Evolutionary conservation across 2,888 invertebrate genomes (phyloP).

Genomic region (Hirtodrosophila duncani): DNA sequence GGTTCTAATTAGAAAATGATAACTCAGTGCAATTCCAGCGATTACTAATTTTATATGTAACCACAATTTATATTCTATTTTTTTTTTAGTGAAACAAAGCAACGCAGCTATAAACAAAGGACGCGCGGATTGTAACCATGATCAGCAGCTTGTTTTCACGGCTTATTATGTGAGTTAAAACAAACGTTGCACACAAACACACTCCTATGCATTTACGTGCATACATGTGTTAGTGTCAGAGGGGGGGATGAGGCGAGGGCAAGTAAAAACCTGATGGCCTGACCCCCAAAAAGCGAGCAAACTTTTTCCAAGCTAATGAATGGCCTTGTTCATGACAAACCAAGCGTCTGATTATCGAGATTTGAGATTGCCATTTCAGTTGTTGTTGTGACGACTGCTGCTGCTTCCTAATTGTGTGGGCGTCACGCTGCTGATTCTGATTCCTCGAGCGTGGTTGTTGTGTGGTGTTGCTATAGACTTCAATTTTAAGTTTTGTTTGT

Average conservation of each 20-base stretch:
- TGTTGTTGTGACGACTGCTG: constrained; percentile 26
- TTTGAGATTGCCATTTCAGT: constrained; percentile 30
- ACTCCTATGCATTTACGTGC: no score
- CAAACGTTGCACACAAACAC: no score
- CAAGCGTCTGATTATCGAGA: constrained; percentile 5
- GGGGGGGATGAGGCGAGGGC: background rate
- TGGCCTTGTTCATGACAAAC: constrained; percentile 16
- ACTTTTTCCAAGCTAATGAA: constrained; percentile 26
- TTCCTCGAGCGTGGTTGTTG: constrained; percentile 46
- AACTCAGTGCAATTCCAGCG: no score
- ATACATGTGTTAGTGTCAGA: no score
- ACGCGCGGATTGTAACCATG: constrained; percentile 55
- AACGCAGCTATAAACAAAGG: constrained; percentile 13
- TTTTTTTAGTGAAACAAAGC: constrained; percentile 1
- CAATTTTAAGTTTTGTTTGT: constrained; percentile 23
- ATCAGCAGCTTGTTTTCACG: constrained; percentile 77
- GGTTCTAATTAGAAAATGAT: no score
- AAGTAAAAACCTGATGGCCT: constrained; percentile 1
- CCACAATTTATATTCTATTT: constrained; percentile 36
- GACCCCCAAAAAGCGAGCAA: constrained; percentile 12
- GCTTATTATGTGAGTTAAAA: constrained; percentile 76
- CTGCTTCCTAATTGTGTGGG: constrained; percentile 64
- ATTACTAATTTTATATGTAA: no score
- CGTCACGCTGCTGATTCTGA: constrained; percentile 44
- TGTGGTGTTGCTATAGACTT: constrained; percentile 18